phyloP scores from a whole-genome alignment of 2,113 vertebrate species.

The Hydropotes inermis region DNA sequence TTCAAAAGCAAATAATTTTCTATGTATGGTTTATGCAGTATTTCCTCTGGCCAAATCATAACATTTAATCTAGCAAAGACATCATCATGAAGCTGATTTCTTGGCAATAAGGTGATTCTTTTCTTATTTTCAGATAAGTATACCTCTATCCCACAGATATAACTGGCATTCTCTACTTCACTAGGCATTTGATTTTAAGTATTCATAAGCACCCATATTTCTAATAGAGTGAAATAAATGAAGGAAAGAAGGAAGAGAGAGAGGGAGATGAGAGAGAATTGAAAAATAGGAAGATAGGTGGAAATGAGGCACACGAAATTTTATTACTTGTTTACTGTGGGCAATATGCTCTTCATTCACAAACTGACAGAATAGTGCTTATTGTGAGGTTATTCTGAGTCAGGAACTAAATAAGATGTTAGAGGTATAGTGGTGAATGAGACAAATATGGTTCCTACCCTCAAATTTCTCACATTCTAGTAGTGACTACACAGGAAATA shows the following conservation, averaged over 20 bases:
- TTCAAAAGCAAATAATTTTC: slow-evolving; percentile 25
- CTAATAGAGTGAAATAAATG: background rate
- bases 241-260: background rate
- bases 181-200: background rate
- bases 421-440: background rate
- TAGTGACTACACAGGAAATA: background rate
- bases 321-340: background rate
- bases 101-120: background rate
- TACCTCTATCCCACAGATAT: background rate
- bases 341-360: background rate
- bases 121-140: background rate
- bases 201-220: background rate
- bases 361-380: background rate
- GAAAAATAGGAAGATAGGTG: background rate
- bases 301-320: background rate
- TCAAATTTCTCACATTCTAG: background rate
- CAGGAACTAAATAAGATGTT: background rate
- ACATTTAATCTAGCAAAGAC: background rate
- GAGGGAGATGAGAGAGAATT: rapidly evolving
- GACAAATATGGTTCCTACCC: background rate
- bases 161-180: background rate
- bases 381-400: background rate
- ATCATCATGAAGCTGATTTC: background rate
- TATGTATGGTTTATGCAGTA: background rate
- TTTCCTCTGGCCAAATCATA: background rate